These are phyloP conservation scores for Procambarus virginalis DNA, from an alignment of 1,140 invertebrate species.

Conservation along the genomic window DNA sequence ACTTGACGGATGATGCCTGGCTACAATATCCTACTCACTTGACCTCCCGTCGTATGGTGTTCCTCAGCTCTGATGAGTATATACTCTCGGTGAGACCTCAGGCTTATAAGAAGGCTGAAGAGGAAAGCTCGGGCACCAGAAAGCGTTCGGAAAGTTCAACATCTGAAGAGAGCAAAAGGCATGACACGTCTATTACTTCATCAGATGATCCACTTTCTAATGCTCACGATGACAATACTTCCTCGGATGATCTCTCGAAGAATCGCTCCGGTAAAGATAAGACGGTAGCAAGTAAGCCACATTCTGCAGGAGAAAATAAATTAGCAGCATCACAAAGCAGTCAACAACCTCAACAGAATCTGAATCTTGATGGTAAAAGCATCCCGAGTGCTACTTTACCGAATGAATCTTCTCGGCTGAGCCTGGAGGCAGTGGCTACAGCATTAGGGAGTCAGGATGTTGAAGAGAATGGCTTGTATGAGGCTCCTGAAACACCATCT, in stretches of 20 bases:
- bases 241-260: background rate
- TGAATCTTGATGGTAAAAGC: background rate
- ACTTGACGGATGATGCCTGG: conserved; percentile 60
- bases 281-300: background rate
- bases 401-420: background rate
- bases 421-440: background rate
- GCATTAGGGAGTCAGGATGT: background rate
- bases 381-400: background rate
- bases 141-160: background rate
- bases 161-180: conserved; percentile 9
- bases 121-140: background rate
- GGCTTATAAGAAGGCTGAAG: background rate
- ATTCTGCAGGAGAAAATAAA: background rate
- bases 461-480: background rate
- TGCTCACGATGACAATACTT: background rate
- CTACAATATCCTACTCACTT: conserved; percentile 44
- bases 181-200: background rate
- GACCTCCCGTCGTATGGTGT: conserved; percentile 33
- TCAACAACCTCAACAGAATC: background rate
- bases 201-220: background rate
- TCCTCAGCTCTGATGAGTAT: conserved; percentile 45
- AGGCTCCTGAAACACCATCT: conserved; percentile 20
- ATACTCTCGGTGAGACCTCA: conserved; percentile 36
- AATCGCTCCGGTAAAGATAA: background rate
- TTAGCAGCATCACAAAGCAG: background rate